phyloP scores from a whole-genome alignment of 2,888 invertebrate species.

The Operophtera brumata region DNA sequence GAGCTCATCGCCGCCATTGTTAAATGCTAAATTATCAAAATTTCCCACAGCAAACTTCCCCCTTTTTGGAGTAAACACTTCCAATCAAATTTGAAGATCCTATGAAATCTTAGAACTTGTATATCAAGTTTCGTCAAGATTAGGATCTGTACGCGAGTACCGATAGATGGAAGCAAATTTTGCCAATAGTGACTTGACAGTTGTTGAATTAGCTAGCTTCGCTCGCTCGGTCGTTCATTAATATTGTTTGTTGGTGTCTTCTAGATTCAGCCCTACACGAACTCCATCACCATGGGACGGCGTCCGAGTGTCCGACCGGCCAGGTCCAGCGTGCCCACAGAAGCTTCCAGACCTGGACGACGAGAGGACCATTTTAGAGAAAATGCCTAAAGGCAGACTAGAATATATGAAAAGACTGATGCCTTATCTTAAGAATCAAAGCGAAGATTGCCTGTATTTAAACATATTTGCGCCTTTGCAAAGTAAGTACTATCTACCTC shows the following conservation, averaged over 20 bases:
- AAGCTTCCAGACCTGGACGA: constrained; percentile 91
- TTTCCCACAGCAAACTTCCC: no score
- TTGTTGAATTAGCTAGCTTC: no score
- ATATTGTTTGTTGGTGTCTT: constrained; percentile 22
- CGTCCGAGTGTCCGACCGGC: constrained; percentile 88
- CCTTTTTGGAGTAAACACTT: no score
- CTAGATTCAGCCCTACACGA: constrained; percentile 94
- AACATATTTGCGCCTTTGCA: constrained; percentile 97
- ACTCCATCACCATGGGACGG: constrained; percentile 96
- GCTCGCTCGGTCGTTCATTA: no score
- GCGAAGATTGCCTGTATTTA: constrained; percentile 98
- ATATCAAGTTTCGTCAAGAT: no score
- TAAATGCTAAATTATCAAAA: no score
- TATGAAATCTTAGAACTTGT: no score
- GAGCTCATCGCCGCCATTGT: no score
- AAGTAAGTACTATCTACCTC: constrained; percentile 82
- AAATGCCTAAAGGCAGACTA: constrained; percentile 94
- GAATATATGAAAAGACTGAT: constrained; percentile 94
- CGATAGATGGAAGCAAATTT: no score
- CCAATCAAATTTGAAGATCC: no score
- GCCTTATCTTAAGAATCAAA: constrained; percentile 95
- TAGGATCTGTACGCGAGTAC: no score
- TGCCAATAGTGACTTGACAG: no score
- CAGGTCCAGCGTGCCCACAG: constrained; percentile 96
- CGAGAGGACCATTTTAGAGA: constrained; percentile 89